A percentile compares a stretch with the other conserved stretches of the same genome.
Evolutionary conservation across 2,113 vertebrate species (phyloP).

Genomic region (Oreochromis niloticus): DNA sequence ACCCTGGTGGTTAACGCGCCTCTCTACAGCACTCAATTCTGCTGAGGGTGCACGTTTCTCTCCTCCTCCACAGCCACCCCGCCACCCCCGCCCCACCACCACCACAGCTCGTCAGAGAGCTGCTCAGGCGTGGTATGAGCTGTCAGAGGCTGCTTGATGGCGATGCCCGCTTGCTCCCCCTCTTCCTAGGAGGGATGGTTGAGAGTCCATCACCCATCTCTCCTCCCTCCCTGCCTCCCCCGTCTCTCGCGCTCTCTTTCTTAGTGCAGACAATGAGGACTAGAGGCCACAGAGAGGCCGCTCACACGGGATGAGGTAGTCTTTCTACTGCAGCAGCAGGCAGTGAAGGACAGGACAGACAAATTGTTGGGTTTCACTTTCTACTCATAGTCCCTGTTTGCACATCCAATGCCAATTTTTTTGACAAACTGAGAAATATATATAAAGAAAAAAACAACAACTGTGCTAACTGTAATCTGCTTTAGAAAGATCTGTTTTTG

Average conservation of each 20-base stretch:
- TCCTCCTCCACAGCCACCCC: background rate
- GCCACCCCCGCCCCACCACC: background rate
- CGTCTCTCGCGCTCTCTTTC: background rate
- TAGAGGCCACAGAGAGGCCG: slow-evolving; percentile 53
- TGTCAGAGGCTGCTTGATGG: slow-evolving; percentile 75
- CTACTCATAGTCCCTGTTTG: background rate
- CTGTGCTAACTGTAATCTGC: background rate
- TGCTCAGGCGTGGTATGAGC: slow-evolving; percentile 78
- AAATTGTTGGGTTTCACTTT: slow-evolving; percentile 40
- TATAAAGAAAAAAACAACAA: background rate
- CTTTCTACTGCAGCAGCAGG: slow-evolving; percentile 39
- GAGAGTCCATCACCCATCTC: slow-evolving; percentile 58
- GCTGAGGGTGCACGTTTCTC: slow-evolving; percentile 68
- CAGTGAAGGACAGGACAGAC: slow-evolving; percentile 51
- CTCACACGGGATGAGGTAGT: slow-evolving; percentile 55
- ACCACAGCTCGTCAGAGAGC: slow-evolving; percentile 61
- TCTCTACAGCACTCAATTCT: slow-evolving; percentile 62
- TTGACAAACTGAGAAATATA: background rate
- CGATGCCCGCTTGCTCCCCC: slow-evolving; percentile 55
- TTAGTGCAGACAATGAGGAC: slow-evolving; percentile 27
- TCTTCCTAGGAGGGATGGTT: slow-evolving; percentile 42
- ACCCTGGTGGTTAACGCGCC: slow-evolving; percentile 64
- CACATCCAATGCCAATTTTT: background rate
- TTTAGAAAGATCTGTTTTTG: background rate
- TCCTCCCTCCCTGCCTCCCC: background rate